Conservation (phyloP, 2,113 vertebrate genomes). For the Indicator indicator region DNA sequence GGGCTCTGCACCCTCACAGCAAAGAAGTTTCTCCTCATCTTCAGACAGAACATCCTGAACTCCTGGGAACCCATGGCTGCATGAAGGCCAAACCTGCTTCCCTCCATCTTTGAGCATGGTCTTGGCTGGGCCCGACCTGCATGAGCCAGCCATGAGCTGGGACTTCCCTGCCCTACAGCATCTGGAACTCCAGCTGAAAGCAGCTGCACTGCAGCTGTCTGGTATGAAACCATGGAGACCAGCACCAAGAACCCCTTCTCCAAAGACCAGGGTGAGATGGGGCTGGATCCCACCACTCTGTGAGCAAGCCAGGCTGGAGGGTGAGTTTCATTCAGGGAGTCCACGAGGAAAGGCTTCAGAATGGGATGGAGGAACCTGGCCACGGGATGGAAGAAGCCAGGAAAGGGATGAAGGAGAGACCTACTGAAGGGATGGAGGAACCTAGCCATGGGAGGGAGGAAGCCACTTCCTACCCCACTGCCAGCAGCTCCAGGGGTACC, state of each 20-base stretch:
- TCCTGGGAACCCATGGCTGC: background rate
- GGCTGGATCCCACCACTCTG: background rate
- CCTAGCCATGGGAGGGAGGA: background rate
- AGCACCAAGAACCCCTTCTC: fast-evolving
- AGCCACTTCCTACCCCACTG: background rate
- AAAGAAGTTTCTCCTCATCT: too few species aligned
- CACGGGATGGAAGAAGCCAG: too few species aligned
- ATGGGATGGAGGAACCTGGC: background rate
- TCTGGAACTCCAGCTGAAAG: background rate
- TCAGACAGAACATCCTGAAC: too few species aligned
- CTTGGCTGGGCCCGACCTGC: background rate
- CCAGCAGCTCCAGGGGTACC: background rate
- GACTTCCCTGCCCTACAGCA: fast-evolving
- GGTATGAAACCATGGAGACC: background rate
- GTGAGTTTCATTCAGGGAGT: fast-evolving
- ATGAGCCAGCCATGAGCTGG: fast-evolving
- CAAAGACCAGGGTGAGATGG: background rate
- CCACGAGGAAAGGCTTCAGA: background rate
- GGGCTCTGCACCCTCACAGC: too few species aligned
- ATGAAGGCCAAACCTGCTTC: background rate
- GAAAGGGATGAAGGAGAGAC: background rate
- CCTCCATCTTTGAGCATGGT: fast-evolving
- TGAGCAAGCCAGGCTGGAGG: fast-evolving
- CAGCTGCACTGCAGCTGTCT: fast-evolving
- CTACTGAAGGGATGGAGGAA: background rate